Evolutionary conservation across 2,797 vertebrate species (phyloP).

Genomic region (Lutjanus campechanus): DNA sequence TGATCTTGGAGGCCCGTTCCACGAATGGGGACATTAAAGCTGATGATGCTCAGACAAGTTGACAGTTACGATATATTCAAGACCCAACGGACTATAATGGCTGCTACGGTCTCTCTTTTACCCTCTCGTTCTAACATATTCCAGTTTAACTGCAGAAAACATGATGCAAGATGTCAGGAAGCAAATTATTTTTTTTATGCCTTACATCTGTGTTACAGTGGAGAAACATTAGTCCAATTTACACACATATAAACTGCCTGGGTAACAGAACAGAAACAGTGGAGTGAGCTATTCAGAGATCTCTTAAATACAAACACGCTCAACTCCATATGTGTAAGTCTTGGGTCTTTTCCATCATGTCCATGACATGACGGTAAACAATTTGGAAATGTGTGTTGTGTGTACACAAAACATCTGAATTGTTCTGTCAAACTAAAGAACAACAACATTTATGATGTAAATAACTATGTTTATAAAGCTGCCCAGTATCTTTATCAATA

Average conservation of each 20-base stretch:
- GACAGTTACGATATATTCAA: constrained; percentile 34
- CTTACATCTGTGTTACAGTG: not conserved
- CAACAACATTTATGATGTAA: not conserved
- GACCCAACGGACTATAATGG: constrained; percentile 19
- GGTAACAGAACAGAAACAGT: not conserved
- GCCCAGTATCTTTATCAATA: too few species aligned
- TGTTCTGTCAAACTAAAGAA: not conserved
- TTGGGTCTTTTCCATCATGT: not conserved
- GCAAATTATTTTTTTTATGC: not conserved
- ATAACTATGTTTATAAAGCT: not conserved
- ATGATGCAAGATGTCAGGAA: constrained; percentile 26
- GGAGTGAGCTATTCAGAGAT: not conserved
- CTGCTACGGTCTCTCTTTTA: constrained; percentile 9
- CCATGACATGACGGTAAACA: constrained; percentile 2
- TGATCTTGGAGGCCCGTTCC: constrained; percentile 13
- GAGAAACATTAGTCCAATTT: not conserved
- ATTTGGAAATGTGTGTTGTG: not conserved
- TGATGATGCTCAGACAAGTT: constrained; percentile 32
- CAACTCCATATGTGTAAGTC: too few species aligned
- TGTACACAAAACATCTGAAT: not conserved
- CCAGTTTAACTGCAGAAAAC: constrained; percentile 11
- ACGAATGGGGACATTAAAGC: constrained; percentile 28
- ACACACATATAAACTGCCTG: not conserved
- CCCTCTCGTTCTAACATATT: not conserved
- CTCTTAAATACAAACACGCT: too few species aligned